These are phyloP conservation scores for Fistularia commersonii DNA, from an alignment of 2,797 vertebrate genomes.

Conservation along the genomic window DNA sequence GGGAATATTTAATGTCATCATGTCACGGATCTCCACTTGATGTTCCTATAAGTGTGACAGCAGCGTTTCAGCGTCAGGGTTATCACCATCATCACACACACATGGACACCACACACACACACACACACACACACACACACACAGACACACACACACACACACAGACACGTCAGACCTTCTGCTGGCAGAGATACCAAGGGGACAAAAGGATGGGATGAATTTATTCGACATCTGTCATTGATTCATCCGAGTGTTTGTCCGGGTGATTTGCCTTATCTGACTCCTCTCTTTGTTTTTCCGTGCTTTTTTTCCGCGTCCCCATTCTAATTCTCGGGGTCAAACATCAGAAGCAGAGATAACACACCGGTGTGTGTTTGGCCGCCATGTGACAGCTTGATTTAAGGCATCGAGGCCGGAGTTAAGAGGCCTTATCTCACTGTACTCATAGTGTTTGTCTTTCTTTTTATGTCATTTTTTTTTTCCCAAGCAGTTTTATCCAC, in stretches of 20 bases:
- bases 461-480: background rate
- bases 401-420: conserved; percentile 18
- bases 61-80: conserved; percentile 59
- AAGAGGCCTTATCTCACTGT: conserved; percentile 32
- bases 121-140: background rate
- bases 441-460: conserved; percentile 28
- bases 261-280: conserved; percentile 46
- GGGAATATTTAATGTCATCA: conserved; percentile 25
- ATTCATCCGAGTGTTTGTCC: conserved; percentile 63
- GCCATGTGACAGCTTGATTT: conserved; percentile 28
- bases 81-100: conserved; percentile 53
- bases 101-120: conserved; percentile 2
- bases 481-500: conserved; percentile 9
- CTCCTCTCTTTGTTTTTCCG: conserved; percentile 4
- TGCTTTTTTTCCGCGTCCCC: conserved; percentile 9
- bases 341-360: conserved; percentile 28
- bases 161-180: conserved; percentile 35
- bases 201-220: conserved; percentile 48
- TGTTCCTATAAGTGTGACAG: conserved; percentile 25
- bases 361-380: conserved; percentile 28
- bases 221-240: conserved; percentile 50
- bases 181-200: conserved; percentile 45
- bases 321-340: conserved; percentile 19
- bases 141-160: conserved; percentile 12
- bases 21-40: conserved; percentile 11